Evolutionary conservation across 2,113 vertebrate genomes (phyloP).

Genomic region (Rostratula benghalensis): DNA sequence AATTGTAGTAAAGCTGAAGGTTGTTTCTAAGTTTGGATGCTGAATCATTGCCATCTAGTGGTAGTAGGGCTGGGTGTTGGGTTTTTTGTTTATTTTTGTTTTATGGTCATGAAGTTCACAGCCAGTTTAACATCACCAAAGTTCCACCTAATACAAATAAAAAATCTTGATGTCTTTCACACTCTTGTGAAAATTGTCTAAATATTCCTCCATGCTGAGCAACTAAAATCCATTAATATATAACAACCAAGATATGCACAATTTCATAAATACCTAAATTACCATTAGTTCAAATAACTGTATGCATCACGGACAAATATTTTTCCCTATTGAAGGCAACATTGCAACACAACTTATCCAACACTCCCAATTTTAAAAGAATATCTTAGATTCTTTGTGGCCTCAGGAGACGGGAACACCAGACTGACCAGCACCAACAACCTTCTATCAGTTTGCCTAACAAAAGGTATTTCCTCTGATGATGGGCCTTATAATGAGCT

Average conservation of each 20-base stretch:
- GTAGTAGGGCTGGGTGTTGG: background rate
- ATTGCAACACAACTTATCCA: background rate
- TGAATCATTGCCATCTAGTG: slow-evolving; percentile 77
- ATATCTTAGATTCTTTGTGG: background rate
- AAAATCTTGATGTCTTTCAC: background rate
- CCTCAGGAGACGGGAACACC: background rate
- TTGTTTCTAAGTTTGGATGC: slow-evolving; percentile 36
- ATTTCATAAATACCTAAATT: background rate
- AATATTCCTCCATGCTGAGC: background rate
- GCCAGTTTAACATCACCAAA: background rate
- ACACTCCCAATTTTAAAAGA: background rate
- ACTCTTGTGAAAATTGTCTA: background rate
- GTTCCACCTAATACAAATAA: background rate
- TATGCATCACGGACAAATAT: background rate
- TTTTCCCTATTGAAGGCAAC: background rate
- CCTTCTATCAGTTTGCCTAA: background rate
- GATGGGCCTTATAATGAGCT: background rate
- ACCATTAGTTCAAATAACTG: background rate
- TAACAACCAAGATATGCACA: accelerated
- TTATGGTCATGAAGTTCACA: background rate
- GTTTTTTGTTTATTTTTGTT: accelerated
- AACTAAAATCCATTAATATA: background rate
- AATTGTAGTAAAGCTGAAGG: background rate
- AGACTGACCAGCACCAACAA: background rate
- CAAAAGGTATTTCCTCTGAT: background rate